Evolutionary conservation across 2,888 invertebrate genomes (phyloP).

Genomic region (Leptinotarsa peninsularis): DNA sequence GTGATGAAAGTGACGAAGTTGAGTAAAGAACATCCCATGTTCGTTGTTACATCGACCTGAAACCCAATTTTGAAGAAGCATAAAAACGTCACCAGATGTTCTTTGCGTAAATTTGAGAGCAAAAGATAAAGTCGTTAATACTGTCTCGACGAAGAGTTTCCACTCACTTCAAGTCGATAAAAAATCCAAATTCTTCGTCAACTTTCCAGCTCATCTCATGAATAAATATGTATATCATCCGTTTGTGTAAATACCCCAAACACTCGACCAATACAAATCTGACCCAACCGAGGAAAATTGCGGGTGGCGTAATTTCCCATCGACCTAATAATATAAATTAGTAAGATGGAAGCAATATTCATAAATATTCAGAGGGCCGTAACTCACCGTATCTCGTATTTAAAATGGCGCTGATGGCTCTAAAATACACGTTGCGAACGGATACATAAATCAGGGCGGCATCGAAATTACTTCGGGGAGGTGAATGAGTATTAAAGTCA

Average conservation of each 20-base stretch:
- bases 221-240: neutral
- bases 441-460: constrained; percentile 59
- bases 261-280: constrained; percentile 9
- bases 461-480: constrained; percentile 44
- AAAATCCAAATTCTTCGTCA: neutral
- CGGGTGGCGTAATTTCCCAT: constrained; percentile 26
- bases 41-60: too few relatives aligned
- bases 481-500: constrained; percentile 55
- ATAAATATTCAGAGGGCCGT: constrained; percentile 56
- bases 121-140: too few relatives aligned
- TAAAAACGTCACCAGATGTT: too few relatives aligned
- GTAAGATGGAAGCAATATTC: constrained; percentile 46
- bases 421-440: constrained; percentile 61
- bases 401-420: constrained; percentile 61
- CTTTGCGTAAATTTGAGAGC: too few relatives aligned
- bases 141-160: too few relatives aligned
- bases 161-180: neutral
- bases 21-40: too few relatives aligned
- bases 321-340: constrained; percentile 51
- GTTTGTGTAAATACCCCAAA: neutral
- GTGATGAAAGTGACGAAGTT: too few relatives aligned
- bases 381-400: constrained; percentile 57
- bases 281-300: constrained; percentile 3
- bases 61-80: too few relatives aligned
- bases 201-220: neutral